Conservation (phyloP, 2,113 vertebrate genomes). For the Dipodomys spectabilis region DNA sequence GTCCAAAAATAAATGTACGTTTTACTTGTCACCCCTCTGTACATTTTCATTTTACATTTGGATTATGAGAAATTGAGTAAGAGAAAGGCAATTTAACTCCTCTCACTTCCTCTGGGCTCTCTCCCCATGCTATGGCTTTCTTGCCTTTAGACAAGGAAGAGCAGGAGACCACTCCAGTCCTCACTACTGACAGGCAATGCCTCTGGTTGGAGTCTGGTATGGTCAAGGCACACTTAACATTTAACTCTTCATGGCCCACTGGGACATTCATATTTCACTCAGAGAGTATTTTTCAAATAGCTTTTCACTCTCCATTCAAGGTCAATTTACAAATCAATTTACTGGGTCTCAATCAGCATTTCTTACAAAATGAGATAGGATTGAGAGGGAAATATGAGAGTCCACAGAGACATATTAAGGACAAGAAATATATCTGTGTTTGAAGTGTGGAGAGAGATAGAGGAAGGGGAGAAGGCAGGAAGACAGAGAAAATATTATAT, state of each 20-base stretch:
- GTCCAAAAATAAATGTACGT: no score
- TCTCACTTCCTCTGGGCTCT: background rate
- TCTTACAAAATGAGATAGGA: constrained; percentile 16
- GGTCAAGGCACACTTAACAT: background rate
- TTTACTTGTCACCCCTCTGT: no score
- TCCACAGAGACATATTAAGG: background rate
- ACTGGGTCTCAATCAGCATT: background rate
- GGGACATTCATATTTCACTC: constrained; percentile 1
- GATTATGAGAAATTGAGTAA: background rate
- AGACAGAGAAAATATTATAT: background rate
- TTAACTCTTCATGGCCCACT: background rate
- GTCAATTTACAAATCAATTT: background rate
- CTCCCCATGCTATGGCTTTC: no score
- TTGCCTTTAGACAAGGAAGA: background rate
- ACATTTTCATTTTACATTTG: background rate
- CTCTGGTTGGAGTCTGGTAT: background rate
- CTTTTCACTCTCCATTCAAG: background rate
- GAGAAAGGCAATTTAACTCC: background rate
- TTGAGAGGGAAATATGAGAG: background rate
- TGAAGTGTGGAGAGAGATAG: no score
- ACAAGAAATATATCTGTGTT: background rate
- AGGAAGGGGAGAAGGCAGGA: background rate
- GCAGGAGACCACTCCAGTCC: no score
- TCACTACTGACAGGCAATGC: no score
- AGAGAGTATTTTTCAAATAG: background rate